These are phyloP conservation scores for Telenomus remus DNA, from an alignment of 1,140 invertebrate species.

Conservation along the genomic window DNA sequence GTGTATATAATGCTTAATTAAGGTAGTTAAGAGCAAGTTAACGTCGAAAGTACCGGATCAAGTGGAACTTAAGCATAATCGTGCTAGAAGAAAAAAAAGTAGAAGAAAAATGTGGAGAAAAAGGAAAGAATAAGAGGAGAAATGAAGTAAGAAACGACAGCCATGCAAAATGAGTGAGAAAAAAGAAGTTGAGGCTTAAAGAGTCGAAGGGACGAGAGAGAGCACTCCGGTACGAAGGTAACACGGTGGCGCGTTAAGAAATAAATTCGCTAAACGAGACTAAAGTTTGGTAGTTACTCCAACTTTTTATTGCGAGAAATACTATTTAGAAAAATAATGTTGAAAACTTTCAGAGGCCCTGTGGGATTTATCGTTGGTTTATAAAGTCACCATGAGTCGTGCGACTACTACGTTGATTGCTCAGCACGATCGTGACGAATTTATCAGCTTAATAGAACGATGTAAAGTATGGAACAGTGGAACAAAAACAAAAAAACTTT, in stretches of 20 bases:
- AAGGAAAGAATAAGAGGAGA: conserved; percentile 50
- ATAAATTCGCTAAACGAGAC: conserved; percentile 71
- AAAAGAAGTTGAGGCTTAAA: conserved; percentile 43
- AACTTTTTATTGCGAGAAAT: conserved; percentile 70
- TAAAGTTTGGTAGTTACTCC: conserved; percentile 70
- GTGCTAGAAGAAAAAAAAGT: conserved; percentile 49
- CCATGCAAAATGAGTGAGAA: conserved; percentile 58
- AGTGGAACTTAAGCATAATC: conserved; percentile 45
- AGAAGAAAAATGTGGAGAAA: conserved; percentile 32
- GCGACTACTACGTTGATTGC: conserved; percentile 48
- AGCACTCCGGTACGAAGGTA: conserved; percentile 60
- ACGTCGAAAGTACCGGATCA: conserved; percentile 43
- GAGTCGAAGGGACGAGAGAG: conserved; percentile 12
- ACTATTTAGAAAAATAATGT: conserved; percentile 74
- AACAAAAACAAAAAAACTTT: neutral
- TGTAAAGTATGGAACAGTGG: conserved; percentile 18
- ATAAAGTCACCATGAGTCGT: conserved; percentile 59
- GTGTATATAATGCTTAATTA: conserved; percentile 53
- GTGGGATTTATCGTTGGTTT: conserved; percentile 62
- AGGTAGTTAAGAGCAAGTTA: conserved; percentile 51
- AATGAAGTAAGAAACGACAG: conserved; percentile 52
- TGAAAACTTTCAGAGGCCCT: conserved; percentile 62
- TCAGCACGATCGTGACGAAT: conserved; percentile 52
- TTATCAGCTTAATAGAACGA: conserved; percentile 45
- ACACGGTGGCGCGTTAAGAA: conserved; percentile 60